Percentiles rank a stretch among this genome's conserved stretches.
phyloP scores from a whole-genome alignment of 2,888 invertebrate genomes.

The Tyria jacobaeae region DNA sequence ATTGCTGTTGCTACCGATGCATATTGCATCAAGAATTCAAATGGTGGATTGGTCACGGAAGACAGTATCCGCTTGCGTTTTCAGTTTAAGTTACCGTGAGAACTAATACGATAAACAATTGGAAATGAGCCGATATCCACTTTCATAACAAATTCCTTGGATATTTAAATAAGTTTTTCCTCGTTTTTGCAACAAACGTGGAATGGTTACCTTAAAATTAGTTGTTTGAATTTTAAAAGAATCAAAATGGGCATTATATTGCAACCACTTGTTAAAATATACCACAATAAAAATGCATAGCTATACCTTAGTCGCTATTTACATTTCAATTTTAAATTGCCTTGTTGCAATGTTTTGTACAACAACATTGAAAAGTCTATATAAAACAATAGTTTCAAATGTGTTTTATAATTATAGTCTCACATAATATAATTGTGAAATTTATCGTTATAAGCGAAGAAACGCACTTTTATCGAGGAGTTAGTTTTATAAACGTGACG shows the following conservation, averaged over 20 bases:
- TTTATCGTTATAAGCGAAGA: conserved; percentile 1
- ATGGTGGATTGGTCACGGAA: conserved; percentile 59
- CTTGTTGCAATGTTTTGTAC: not conserved
- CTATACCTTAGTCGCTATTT: no score
- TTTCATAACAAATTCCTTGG: conserved; percentile 44
- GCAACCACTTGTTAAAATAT: not conserved
- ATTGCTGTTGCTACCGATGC: conserved; percentile 46
- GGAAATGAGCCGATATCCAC: conserved; percentile 31
- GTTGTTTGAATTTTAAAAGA: no score
- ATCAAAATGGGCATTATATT: not conserved
- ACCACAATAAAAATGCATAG: not conserved
- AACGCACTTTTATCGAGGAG: not conserved
- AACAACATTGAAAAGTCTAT: no score
- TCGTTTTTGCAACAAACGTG: not conserved
- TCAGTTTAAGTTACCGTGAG: conserved; percentile 58
- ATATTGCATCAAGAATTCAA: conserved; percentile 48
- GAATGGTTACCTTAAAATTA: not conserved
- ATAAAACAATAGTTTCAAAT: no score
- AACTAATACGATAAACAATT: conserved; percentile 52
- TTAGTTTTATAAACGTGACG: not conserved
- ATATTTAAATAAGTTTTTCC: not conserved
- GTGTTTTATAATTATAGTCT: not conserved
- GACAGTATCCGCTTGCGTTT: conserved; percentile 54
- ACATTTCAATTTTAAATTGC: no score
- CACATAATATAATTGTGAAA: not conserved